phyloP scores from a whole-genome alignment of 2,113 vertebrate species.

The Ctenomys sociabilis region DNA sequence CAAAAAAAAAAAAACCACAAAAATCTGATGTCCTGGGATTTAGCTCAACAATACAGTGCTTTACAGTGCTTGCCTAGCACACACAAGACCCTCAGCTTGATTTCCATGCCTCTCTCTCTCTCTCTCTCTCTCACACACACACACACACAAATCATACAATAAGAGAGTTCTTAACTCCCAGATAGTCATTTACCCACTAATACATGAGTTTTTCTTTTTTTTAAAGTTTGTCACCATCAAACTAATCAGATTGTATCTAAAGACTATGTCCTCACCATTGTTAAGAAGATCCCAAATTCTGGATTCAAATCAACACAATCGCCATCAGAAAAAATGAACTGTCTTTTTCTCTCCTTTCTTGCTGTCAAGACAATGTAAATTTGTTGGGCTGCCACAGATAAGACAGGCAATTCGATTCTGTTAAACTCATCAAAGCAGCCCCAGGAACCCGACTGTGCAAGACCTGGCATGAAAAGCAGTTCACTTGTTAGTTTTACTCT shows the following conservation, averaged over 20 bases:
- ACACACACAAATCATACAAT: background rate
- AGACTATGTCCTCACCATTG: slow-evolving; percentile 89
- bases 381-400: slow-evolving; percentile 95
- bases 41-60: background rate
- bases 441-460: slow-evolving; percentile 95
- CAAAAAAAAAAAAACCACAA: background rate
- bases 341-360: slow-evolving; percentile 92
- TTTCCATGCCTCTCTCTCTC: background rate
- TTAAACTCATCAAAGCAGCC: slow-evolving; percentile 97
- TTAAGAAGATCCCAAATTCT: slow-evolving; percentile 96
- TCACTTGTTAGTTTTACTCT: slow-evolving; percentile 40
- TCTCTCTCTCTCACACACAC: background rate
- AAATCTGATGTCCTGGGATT: background rate
- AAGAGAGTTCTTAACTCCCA: background rate
- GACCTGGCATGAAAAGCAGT: slow-evolving; percentile 85
- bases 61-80: background rate
- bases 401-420: slow-evolving; percentile 93
- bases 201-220: background rate
- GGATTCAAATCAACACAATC: slow-evolving; percentile 93
- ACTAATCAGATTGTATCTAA: slow-evolving; percentile 22
- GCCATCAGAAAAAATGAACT: slow-evolving; percentile 94
- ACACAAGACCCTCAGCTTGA: background rate
- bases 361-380: slow-evolving; percentile 93
- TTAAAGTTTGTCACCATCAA: slow-evolving; percentile 28
- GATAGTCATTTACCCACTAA: background rate